Conservation (phyloP, 2,888 invertebrate genomes). For the Nemurella pictetii region DNA sequence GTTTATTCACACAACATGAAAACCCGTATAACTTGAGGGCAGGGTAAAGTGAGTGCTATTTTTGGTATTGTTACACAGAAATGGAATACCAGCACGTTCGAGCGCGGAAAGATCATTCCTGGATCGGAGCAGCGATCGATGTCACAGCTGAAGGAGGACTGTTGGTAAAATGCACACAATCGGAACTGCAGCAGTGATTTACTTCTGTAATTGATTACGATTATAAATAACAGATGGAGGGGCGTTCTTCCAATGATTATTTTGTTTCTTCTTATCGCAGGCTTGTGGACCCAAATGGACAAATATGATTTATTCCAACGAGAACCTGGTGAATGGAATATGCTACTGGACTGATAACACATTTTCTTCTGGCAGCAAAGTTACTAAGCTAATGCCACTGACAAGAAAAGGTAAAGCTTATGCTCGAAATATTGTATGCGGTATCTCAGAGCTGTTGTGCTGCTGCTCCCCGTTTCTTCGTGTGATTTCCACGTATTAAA, state of each 20-base stretch:
- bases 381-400: background rate
- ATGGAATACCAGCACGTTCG: too few relatives aligned
- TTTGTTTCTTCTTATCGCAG: conserved; percentile 37
- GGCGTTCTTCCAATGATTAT: background rate
- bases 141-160: conserved; percentile 53
- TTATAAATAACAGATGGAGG: too few relatives aligned
- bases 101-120: conserved; percentile 52
- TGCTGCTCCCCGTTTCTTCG: too few relatives aligned
- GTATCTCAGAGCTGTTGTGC: too few relatives aligned
- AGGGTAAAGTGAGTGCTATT: background rate
- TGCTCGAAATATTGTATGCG: background rate
- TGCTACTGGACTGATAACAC: conserved; percentile 40
- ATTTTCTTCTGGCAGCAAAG: background rate
- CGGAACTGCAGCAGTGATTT: too few relatives aligned
- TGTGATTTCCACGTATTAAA: too few relatives aligned
- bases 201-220: too few relatives aligned
- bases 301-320: conserved; percentile 33
- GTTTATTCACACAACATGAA: background rate
- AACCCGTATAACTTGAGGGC: background rate
- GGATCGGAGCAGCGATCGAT: conserved; percentile 58
- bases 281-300: conserved; percentile 43
- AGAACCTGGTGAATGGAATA: conserved; percentile 41
- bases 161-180: conserved; percentile 51
- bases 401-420: background rate
- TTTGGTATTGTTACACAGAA: background rate